Percentiles rank a stretch among this genome's conserved stretches.
Conservation (phyloP, 1,140 invertebrate species). For the Bombus confusus region DNA sequence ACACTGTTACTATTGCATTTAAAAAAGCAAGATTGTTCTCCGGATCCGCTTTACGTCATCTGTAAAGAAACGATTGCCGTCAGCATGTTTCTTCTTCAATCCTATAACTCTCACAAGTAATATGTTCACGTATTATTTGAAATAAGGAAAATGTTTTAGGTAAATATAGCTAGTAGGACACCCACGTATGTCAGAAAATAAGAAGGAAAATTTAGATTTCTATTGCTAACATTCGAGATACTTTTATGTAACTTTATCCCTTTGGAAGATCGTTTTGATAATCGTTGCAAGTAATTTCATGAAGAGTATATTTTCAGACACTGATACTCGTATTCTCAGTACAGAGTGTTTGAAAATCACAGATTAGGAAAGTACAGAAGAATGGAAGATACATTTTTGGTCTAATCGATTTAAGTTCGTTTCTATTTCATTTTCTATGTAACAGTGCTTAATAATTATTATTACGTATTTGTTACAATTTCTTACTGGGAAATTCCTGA, state of each 20-base stretch:
- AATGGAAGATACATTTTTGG: neutral
- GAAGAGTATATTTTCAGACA: neutral
- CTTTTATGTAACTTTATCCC: neutral
- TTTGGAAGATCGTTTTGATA: neutral
- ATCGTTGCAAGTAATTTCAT: neutral
- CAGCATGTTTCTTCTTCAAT: no score
- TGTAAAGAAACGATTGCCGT: no score
- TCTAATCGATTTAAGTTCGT: neutral
- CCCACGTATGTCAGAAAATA: no score
- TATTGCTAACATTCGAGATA: neutral
- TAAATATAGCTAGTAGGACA: no score
- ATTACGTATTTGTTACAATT: neutral
- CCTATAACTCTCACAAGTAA: no score
- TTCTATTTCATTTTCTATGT: neutral
- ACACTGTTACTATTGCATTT: no score
- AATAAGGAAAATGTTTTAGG: no score
- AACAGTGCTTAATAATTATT: neutral
- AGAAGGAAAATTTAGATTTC: neutral
- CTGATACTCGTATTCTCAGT: neutral
- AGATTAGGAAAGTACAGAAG: neutral
- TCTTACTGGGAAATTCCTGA: no score
- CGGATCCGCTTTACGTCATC: no score
- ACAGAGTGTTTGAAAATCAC: neutral
- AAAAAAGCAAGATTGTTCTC: no score
- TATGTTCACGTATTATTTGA: no score